phyloP scores from a whole-genome alignment of 2,797 vertebrate genomes.

The Notoglanidium macrostoma region DNA sequence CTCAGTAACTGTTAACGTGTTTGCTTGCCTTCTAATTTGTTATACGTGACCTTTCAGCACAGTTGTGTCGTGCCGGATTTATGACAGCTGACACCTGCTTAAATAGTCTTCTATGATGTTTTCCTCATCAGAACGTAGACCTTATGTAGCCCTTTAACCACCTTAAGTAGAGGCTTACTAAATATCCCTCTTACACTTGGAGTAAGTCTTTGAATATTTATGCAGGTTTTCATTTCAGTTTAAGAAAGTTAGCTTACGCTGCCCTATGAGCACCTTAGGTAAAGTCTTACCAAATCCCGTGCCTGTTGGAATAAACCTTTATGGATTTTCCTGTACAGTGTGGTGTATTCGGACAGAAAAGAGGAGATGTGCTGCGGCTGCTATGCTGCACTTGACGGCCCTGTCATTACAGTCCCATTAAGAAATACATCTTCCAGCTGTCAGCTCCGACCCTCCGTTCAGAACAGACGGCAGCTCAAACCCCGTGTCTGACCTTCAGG shows the following conservation, averaged over 20 bases:
- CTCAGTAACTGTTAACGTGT: too few species aligned
- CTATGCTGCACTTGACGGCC: background rate
- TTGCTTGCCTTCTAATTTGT: too few species aligned
- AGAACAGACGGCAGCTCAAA: slow-evolving; percentile 21
- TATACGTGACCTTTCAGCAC: too few species aligned
- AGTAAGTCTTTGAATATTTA: background rate
- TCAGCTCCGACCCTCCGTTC: slow-evolving; percentile 34
- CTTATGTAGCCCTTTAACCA: background rate
- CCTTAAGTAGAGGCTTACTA: background rate
- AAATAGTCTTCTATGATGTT: background rate
- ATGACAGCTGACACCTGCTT: background rate
- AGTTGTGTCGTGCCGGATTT: too few species aligned
- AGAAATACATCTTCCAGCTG: slow-evolving; percentile 39
- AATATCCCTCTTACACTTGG: background rate
- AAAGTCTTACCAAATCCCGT: background rate
- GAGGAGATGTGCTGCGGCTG: background rate
- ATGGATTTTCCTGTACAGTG: background rate
- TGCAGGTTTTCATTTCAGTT: background rate
- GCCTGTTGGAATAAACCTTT: background rate
- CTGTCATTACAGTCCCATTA: slow-evolving; percentile 48
- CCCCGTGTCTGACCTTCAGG: slow-evolving; percentile 55
- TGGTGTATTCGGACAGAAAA: background rate
- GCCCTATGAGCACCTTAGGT: background rate
- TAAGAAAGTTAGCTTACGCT: background rate
- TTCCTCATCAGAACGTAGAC: background rate